Base-by-base conservation (phyloP, 1,140 invertebrate species). In the Pseudomyrmex pallidus region DNA sequence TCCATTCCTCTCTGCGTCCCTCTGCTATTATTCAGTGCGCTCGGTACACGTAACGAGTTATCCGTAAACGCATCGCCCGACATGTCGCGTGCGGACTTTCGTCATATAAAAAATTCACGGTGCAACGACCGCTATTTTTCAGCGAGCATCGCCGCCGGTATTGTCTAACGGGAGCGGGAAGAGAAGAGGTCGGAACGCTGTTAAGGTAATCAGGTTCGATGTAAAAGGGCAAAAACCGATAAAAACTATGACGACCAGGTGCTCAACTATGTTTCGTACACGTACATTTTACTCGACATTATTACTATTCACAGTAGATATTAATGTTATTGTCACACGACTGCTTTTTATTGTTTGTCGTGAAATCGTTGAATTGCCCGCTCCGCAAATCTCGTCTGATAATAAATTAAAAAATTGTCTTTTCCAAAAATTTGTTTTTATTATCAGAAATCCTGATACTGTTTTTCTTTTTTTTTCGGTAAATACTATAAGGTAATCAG, bases 41-140 rank as follows among this genome's bases (percentile, higher is more conserved):
- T 35, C 35, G 35, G 13, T 8, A 62, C 44, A 59, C 10, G 20
- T 56, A 52, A 54, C 57, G 59, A n/a, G 70, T 82, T 82, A 82
- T 82, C 78, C 56, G 67, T 35, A 61, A 35, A 61, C 44, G 62
- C 77, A 73, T 56, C 64, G 46, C 12, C 10, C 83, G 25, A 59
- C 63, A 48, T 61, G 64, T 59, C 22, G 57, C 77, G 74, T 61
- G 66, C 56, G 15, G 17, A n/a, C 22, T 48, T 48, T 50, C 35
- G 20, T 44, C 66, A 52, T 25, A 87, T 87, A 63, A 87, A 87
- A 68, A 77, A 87, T 87, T 86, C 80, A 87, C 52, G 50, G 80
- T 68, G 73, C 48, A 86, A 86, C 74, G 73, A 87, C 76, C 85
- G 66, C 52, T 62, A 70, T 80, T 80, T 80, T 80, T 80, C 76